Percentiles rank a stretch among this genome's conserved stretches.
These are phyloP conservation scores for Papilio helenus DNA, from an alignment of 1,140 invertebrate genomes.

Conservation along the genomic window DNA sequence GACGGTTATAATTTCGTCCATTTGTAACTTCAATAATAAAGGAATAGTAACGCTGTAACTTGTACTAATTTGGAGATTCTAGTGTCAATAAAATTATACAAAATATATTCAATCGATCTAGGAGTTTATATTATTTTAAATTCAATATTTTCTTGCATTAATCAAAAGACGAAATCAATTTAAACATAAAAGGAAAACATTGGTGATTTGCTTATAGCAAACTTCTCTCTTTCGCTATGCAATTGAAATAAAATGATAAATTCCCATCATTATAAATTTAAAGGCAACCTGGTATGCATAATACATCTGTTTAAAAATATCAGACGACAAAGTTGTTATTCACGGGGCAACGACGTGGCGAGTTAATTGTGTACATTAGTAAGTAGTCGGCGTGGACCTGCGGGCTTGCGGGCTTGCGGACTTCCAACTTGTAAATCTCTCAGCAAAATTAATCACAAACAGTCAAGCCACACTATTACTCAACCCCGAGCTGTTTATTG, in stretches of 20 bases:
- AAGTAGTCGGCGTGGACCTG: neutral
- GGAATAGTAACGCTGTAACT: neutral
- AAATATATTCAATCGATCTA: neutral
- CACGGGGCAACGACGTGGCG: neutral
- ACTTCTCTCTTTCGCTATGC: too few relatives aligned
- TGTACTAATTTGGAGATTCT: neutral
- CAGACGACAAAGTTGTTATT: constrained; percentile 8
- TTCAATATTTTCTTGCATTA: neutral
- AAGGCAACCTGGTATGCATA: too few relatives aligned
- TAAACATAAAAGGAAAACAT: too few relatives aligned
- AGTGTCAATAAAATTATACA: neutral
- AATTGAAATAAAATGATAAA: too few relatives aligned
- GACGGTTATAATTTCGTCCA: constrained; percentile 21
- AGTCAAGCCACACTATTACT: constrained; percentile 14
- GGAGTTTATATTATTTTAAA: neutral
- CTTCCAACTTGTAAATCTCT: constrained; percentile 25
- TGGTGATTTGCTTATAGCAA: too few relatives aligned
- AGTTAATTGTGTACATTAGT: constrained; percentile 22
- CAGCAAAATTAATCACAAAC: constrained; percentile 24
- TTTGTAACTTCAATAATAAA: constrained; percentile 25
- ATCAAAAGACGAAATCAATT: too few relatives aligned
- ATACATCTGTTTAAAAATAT: neutral
- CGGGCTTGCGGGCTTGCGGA: neutral
- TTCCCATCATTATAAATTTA: too few relatives aligned
- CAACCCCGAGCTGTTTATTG: constrained; percentile 3